These are phyloP conservation scores for Morbakka virulenta DNA, from an alignment of 30 jellyfish, hydroid and myxozoan species.

Conservation along the genomic window DNA sequence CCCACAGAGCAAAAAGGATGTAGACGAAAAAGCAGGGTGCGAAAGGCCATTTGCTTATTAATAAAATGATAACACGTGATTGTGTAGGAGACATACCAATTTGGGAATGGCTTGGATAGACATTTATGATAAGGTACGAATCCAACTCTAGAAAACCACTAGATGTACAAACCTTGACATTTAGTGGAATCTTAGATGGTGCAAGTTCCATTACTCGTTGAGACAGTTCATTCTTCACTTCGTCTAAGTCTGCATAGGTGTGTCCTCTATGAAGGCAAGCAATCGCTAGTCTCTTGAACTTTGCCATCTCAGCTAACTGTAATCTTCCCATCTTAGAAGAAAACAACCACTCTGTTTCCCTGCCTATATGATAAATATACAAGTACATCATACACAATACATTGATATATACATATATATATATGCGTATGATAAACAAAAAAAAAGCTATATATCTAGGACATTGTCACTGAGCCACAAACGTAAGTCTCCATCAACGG, in stretches of 20 bases:
- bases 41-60: too few relatives aligned
- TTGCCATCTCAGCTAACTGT: slow-evolving; percentile 59
- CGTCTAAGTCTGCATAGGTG: slow-evolving; percentile 47
- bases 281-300: slow-evolving; percentile 58
- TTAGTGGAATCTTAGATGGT: slow-evolving; percentile 29
- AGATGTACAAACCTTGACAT: slow-evolving; percentile 38
- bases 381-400: too few relatives aligned
- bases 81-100: background rate
- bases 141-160: background rate
- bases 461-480: too few relatives aligned
- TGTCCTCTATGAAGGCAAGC: slow-evolving; percentile 76
- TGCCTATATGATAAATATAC: too few relatives aligned
- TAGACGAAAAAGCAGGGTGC: too few relatives aligned
- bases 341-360: slow-evolving; percentile 47
- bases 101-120: too few relatives aligned
- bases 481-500: too few relatives aligned
- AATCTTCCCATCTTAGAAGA: slow-evolving; percentile 58
- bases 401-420: too few relatives aligned
- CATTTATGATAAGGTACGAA: background rate
- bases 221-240: slow-evolving; percentile 62
- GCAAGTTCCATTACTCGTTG: slow-evolving; percentile 63
- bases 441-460: too few relatives aligned
- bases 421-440: too few relatives aligned
- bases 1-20: too few relatives aligned
- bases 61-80: too few relatives aligned